Base-by-base conservation (phyloP, 2,797 vertebrate species). In the Anguilla obscura region DNA sequence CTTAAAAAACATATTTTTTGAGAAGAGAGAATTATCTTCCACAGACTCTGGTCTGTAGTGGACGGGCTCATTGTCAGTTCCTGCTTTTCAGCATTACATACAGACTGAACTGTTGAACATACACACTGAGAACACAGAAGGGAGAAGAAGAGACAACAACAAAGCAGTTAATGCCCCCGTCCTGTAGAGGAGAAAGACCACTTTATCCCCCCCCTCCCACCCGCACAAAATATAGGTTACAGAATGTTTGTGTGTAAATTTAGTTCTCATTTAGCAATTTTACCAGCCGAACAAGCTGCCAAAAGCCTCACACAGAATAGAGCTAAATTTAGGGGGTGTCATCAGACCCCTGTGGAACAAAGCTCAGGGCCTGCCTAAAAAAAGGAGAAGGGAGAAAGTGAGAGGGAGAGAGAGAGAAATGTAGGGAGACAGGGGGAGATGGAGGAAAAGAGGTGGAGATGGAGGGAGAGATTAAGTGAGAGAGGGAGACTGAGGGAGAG, bases 321-420 rank as follows among this genome's bases (percentile, higher is more conserved):
- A 24, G 71, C 50, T 87, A 80, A 87, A 87, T 40, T 87, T 87
- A 76, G 74, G 14, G 3, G 58, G 1, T 2, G 74, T 87, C 86
- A 58, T 33, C 52, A 58, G 0, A 21, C 9, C 5, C 33, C 12
- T 18, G 30, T 79, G 74, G 74, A 79, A 79, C 74, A 79, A 79
- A 79, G 40, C 76, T 16, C 16, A 48, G 76, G 4, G 18, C 14
- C 21, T 3, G 40, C 18, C 3, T 40, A 33, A 60, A 87, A 82
- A 40, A 21, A 63, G 60, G 60, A 63, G 60, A n/a, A n/a, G 60
- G 24, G 24, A n/a, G 60, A n/a, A 24, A 21, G 24, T 9, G 27
- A 27, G 69, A 33, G 30, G 8, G 27, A 74, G 69, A 30, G 30
- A 33, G 27, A 7, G 10, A 27, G 69, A 33, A 27, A 54, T 48